Evolutionary conservation across 1,140 invertebrate species (phyloP).

Genomic region (Achatina immaculata): DNA sequence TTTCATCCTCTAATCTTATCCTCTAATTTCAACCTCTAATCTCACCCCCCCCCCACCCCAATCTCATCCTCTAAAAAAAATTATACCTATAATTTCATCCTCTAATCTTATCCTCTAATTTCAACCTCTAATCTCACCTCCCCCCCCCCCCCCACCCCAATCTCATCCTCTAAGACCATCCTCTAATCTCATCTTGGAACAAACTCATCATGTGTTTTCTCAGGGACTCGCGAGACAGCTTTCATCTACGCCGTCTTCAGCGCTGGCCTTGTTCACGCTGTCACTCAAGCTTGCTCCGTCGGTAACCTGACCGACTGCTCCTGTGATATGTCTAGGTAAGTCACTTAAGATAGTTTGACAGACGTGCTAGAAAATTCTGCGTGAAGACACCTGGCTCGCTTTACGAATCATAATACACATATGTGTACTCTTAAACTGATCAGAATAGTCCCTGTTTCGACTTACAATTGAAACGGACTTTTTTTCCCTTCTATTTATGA

Average conservation of each 20-base stretch:
- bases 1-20: too few relatives aligned
- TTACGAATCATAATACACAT: too few relatives aligned
- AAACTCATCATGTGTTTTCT: not conserved
- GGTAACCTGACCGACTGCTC: constrained; percentile 80
- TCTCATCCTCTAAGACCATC: not conserved
- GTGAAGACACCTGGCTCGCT: too few relatives aligned
- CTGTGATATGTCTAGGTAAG: constrained; percentile 73
- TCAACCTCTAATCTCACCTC: not conserved
- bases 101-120: not conserved
- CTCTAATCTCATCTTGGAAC: not conserved
- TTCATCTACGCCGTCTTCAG: constrained; percentile 80
- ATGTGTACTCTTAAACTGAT: too few relatives aligned
- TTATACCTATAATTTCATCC: not conserved
- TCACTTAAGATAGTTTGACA: not conserved
- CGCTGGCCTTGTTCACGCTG: constrained; percentile 79
- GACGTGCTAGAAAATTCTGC: not conserved
- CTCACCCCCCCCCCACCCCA: not conserved
- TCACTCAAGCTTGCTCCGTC: constrained; percentile 78
- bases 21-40: not conserved
- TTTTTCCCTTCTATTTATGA: too few relatives aligned
- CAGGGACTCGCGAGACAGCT: constrained; percentile 79
- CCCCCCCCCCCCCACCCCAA: too few relatives aligned
- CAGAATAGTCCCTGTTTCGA: too few relatives aligned
- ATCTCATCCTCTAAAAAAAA: too few relatives aligned
- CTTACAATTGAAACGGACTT: too few relatives aligned